Evolutionary conservation across 2,888 invertebrate species (phyloP), one percentile per base, ranked within the genome.

Genomic region (Neria commutata): DNA sequence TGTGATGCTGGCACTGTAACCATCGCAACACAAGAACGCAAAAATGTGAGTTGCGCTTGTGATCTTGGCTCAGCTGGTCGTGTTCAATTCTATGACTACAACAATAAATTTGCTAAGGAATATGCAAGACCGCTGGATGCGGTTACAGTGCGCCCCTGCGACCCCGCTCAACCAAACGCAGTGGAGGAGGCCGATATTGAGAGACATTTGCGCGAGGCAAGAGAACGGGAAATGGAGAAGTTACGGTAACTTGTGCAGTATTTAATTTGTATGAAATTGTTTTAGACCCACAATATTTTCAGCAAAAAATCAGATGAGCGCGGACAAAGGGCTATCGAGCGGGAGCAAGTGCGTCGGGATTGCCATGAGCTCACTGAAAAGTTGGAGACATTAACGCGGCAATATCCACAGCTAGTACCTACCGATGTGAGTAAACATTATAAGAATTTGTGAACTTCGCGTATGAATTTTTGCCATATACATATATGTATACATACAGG

Each of bases 41-140:
- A 53, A 56, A 19, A 25, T 4, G 49, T 16, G 10, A 26, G 25
- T 16, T 25, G 23, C 29, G 17, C 11, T n/a, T 6, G 29, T n/a
- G 17, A 10, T 3, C 24, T 3, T n/a, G 29, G n/a, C 49, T 6
- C 5, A 4, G n/a, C 58, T 0, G 64, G 49, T 1, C 64, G 64
- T 3, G 83, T 84, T 1, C 79, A 82, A 61, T 83, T 81, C 66
- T 85, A 83, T 63, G 84, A 85, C 70, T 83, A 84, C 63, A 75
- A 78, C 25, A 85, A 83, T 63, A 82, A 83, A 64, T 84, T 81
- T 67, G 50, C 70, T 2, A 80, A 79, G 33, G 70, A 76, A n/a
- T 81, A 81, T 58, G 62, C 76, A 14, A 76, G 76, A 2, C 66
- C 79, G 1, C 61, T 67, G 4, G 75, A 19, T 19, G 21, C 82